Evolutionary conservation across 2,113 vertebrate species (phyloP), one percentile per base, ranked within the genome.

Genomic region (Cinclus cinclus): DNA sequence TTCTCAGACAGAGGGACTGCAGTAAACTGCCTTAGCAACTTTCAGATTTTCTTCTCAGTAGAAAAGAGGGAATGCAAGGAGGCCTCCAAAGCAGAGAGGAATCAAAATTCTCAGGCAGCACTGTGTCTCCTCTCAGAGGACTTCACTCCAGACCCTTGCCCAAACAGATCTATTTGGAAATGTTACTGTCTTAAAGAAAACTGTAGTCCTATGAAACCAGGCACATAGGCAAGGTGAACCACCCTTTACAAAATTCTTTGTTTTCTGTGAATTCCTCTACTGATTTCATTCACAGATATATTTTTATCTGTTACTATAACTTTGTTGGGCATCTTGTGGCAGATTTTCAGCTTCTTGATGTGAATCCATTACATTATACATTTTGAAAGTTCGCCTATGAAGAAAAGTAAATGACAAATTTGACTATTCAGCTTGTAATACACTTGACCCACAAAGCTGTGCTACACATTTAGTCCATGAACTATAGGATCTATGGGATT

Each of bases 11-110:
- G 42, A 87, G 31, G 28, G 41, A 63, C 67, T 87, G 39, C 24
- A 81, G 90, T 63, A 59, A 88, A 59, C 79, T 95, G 79, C 35
- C 50, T 95, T 93, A 91, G 85, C 91, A 95, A 59, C 39, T 83
- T 91, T 59, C 42, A 67, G 39, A 83, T 91, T 74, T 87, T 85
- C 30, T 91, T 77, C 87, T 63, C 67, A 90, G 33, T 55, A 37
- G 67, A 84, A 86, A 88, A 70, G 27, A 80, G 79, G 23, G 74
- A 96, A 93, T 70, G 55, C 24, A 73, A 95, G 20, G 31, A 77
- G 63, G 82, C 46, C 71, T 95, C 89, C 79, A 91, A 77, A 93
- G 47, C 16, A 91, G 71, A 79, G n/a, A 79, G 13, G 30, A 85
- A 95, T 25, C 35, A 94, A 58, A 76, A 83, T 67, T 74, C 59